Evolutionary conservation across 2,888 invertebrate genomes (phyloP).

Genomic region (Agrochola lota): DNA sequence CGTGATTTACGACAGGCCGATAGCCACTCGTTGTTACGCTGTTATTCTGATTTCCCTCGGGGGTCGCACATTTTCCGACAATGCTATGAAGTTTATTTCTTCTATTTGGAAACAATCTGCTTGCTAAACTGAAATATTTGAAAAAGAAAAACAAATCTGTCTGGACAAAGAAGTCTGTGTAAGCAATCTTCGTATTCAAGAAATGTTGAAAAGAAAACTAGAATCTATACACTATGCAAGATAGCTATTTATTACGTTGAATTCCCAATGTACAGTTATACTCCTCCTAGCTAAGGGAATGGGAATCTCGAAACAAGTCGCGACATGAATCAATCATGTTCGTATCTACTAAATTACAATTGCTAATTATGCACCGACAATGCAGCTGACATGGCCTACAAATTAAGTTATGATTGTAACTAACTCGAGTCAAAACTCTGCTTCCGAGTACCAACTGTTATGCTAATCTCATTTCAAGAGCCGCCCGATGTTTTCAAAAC

Average conservation of each 20-base stretch:
- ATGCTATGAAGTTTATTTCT: slow-evolving; percentile 53
- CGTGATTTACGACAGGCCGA: slow-evolving; percentile 55
- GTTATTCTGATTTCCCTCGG: slow-evolving; percentile 62
- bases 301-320: slow-evolving; percentile 56
- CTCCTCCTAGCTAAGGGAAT: slow-evolving; percentile 38
- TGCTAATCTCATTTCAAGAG: slow-evolving; percentile 36
- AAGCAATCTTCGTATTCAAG: neutral
- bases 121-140: slow-evolving; percentile 43
- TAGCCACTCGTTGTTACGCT: slow-evolving; percentile 49
- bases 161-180: slow-evolving; percentile 7
- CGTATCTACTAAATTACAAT: slow-evolving; percentile 60
- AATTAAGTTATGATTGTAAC: slow-evolving; percentile 53
- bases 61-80: slow-evolving; percentile 47
- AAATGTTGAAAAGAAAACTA: neutral
- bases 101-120: slow-evolving; percentile 56
- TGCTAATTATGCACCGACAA: slow-evolving; percentile 60
- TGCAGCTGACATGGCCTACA: slow-evolving; percentile 53
- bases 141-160: slow-evolving; percentile 24
- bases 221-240: slow-evolving; percentile 23
- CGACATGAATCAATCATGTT: slow-evolving; percentile 66
- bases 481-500: slow-evolving; percentile 40
- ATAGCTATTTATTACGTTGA: slow-evolving; percentile 35
- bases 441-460: slow-evolving; percentile 36
- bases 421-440: slow-evolving; percentile 27
- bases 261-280: slow-evolving; percentile 53